Percentiles rank a stretch among this genome's conserved stretches.
Evolutionary conservation across 2,113 vertebrate species (phyloP).

Genomic region (Sinocyclocheilus rhinocerous): DNA sequence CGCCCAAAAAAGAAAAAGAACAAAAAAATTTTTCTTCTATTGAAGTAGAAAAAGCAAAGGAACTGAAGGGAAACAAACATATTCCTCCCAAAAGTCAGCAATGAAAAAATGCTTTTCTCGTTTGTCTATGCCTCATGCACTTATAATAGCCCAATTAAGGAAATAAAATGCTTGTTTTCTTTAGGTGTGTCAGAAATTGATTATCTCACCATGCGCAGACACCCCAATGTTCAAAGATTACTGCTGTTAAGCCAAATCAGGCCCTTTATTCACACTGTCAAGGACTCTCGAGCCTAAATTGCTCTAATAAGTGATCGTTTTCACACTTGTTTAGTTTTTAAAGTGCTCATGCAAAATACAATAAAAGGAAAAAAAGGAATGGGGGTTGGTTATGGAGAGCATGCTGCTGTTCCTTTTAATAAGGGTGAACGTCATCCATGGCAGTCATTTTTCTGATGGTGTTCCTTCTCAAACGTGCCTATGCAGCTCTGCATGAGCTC

Average conservation of each 20-base stretch:
- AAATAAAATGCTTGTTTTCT: slow-evolving; percentile 62
- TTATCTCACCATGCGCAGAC: slow-evolving; percentile 70
- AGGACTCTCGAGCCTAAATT: slow-evolving; percentile 58
- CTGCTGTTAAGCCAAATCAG: slow-evolving; percentile 54
- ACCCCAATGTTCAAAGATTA: slow-evolving; percentile 63
- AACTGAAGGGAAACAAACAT: slow-evolving; percentile 60
- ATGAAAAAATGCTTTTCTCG: slow-evolving; percentile 56
- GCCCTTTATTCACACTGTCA: slow-evolving; percentile 56
- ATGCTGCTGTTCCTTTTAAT: slow-evolving; percentile 45
- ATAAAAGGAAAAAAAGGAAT: slow-evolving; percentile 29
- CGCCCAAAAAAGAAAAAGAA: background rate
- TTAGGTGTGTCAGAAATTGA: slow-evolving; percentile 71
- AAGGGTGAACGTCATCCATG: slow-evolving; percentile 48
- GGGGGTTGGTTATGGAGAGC: slow-evolving; percentile 29
- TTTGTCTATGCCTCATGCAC: slow-evolving; percentile 66
- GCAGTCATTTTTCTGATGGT: slow-evolving; percentile 46
- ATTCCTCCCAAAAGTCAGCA: slow-evolving; percentile 52
- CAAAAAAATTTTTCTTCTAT: slow-evolving; percentile 45
- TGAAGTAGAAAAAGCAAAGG: slow-evolving; percentile 55
- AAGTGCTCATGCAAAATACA: slow-evolving; percentile 63
- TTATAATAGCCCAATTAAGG: slow-evolving; percentile 72
- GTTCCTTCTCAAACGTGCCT: slow-evolving; percentile 45
- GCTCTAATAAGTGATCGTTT: slow-evolving; percentile 69
- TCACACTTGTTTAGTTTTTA: slow-evolving; percentile 73
- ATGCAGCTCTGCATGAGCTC: slow-evolving; percentile 41